Conservation (phyloP, 1,140 invertebrate species). For the Scaptodrosophila lebanonensis region DNA sequence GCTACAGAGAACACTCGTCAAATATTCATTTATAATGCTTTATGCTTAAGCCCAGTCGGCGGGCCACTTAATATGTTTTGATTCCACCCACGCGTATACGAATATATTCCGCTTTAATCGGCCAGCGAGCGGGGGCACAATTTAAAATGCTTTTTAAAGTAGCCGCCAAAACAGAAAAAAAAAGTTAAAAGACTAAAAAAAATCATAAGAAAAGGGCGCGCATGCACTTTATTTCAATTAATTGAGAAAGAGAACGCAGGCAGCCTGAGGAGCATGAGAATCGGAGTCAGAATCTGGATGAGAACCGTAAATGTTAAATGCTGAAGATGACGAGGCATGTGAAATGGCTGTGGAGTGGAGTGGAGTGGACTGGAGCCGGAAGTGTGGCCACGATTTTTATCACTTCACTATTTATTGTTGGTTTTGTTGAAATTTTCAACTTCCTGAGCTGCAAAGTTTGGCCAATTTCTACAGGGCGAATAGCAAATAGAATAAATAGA, state of each 20-base stretch:
- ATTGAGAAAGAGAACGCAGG: no score
- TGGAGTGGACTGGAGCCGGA: constrained; percentile 9
- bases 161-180: not conserved
- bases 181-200: no score
- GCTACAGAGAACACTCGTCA: constrained; percentile 4
- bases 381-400: constrained; percentile 52
- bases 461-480: constrained; percentile 67
- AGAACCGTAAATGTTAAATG: no score
- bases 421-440: constrained; percentile 47
- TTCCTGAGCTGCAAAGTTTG: constrained; percentile 65
- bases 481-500: constrained; percentile 69
- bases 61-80: constrained; percentile 66
- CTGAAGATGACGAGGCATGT: no score
- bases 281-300: no score
- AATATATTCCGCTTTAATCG: constrained; percentile 8
- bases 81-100: constrained; percentile 56
- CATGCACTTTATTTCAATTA: no score
- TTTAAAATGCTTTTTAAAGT: constrained; percentile 23
- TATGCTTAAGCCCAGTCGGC: constrained; percentile 36
- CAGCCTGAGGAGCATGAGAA: no score
- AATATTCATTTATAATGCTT: constrained; percentile 56
- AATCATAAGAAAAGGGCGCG: constrained; percentile 22
- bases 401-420: no score
- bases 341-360: no score
- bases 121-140: constrained; percentile 36